These are phyloP conservation scores for Drosophila bocqueti DNA, from an alignment of 1,140 invertebrate genomes.

Conservation along the genomic window DNA sequence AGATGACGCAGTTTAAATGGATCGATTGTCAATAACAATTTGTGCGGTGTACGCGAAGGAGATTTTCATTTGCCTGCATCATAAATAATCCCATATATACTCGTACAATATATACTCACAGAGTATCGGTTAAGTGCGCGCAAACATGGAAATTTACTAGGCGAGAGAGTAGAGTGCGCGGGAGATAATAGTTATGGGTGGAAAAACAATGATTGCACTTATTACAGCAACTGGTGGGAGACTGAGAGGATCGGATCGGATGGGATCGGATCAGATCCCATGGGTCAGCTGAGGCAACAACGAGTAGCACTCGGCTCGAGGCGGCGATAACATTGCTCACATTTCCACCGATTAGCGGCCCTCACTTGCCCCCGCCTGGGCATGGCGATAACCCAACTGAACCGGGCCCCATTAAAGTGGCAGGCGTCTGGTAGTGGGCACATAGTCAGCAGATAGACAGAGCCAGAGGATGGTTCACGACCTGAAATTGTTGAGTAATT, in stretches of 20 bases:
- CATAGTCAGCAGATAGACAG: conserved; percentile 20
- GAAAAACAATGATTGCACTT: conserved; percentile 65
- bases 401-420: conserved; percentile 47
- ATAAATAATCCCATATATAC: conserved; percentile 30
- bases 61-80: conserved; percentile 50
- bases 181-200: conserved; percentile 50
- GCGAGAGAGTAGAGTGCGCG: conserved; percentile 18
- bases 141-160: conserved; percentile 82
- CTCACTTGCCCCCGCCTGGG: conserved; percentile 33
- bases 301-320: conserved; percentile 42
- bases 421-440: conserved; percentile 26
- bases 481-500: conserved; percentile 75
- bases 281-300: conserved; percentile 47
- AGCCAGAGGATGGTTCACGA: conserved; percentile 51
- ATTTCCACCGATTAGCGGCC: conserved; percentile 47
- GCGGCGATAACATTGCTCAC: conserved; percentile 65
- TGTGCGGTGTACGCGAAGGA: conserved; percentile 34
- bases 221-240: conserved; percentile 48
- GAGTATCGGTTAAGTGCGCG: conserved; percentile 41
- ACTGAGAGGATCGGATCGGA: conserved; percentile 30
- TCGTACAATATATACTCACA: conserved; percentile 5
- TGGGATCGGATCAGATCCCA: conserved; percentile 37
- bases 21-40: conserved; percentile 66
- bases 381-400: conserved; percentile 41
- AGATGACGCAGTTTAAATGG: conserved; percentile 38